Base-by-base conservation (phyloP, 2,113 vertebrate genomes). In the Carassius gibelio region DNA sequence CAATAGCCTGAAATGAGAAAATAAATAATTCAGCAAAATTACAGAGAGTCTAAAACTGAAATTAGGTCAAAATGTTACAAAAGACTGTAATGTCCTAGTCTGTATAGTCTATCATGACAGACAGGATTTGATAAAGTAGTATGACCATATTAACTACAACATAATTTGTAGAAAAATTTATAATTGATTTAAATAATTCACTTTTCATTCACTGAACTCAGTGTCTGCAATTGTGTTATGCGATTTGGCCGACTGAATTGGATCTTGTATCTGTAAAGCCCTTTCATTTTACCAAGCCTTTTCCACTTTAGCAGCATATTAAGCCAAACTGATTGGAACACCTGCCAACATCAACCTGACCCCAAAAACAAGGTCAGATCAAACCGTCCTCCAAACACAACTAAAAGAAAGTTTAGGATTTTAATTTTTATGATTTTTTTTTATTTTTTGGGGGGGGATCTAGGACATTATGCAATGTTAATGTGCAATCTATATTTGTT, bases 391-490 rank as follows among this genome's bases (percentile, higher is more conserved):
- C 34, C 21, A 64, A 26, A 80, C 4, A 45, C 21, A 1, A 74
- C 21, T 13, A 23, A 7, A 74, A 74, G 10, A 45, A 48, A 68
- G 23, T 81, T 66, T 48, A 38, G 9, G 61, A 68, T 34, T 68
- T 3, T 6, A 15, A 68, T 30, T 15, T 7, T 68, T 68, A 34
- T 68, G 5, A 52, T 50, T 2, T 45, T 45, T 45, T 45, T 45
- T 6, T 42, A 8, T 42, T 42, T 42, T 42, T 8, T 38, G 21
- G 66, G 52, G 23, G 26, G 14, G 21, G 50, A 68, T 81, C 79
- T 57, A 62, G 34, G 38, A 85, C 64, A 80, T 87, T 85, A 72
- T 89, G 84, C 87, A 89, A 81, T 90, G 89, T 88, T 84, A 89
- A 84, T 88, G 82, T 14, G 30, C 59, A 85, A 69, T 76, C 59